phyloP scores from a whole-genome alignment of 2,888 invertebrate genomes.

The Sarcophaga variegata region DNA sequence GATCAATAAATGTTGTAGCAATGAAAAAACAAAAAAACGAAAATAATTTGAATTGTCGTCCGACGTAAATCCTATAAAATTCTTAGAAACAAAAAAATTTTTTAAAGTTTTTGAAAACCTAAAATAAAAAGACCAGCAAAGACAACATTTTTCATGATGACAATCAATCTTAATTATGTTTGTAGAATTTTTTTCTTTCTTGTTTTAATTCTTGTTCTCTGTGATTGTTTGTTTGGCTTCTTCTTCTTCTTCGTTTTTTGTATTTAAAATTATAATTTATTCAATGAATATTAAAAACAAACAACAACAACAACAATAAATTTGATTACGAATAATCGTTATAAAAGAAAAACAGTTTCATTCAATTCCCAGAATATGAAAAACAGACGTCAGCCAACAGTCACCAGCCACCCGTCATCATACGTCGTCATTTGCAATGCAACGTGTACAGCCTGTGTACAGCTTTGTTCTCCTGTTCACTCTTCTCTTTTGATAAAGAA shows the following conservation, averaged over 20 bases:
- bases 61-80: neutral
- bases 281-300: slow-evolving; percentile 29
- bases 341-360: neutral
- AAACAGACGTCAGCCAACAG: neutral
- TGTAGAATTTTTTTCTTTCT: neutral
- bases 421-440: too few relatives aligned
- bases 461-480: too few relatives aligned
- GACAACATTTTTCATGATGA: neutral
- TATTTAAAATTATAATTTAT: slow-evolving; percentile 44
- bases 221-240: too few relatives aligned
- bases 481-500: too few relatives aligned
- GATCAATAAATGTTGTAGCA: neutral
- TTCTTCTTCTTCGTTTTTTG: neutral
- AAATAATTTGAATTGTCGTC: neutral
- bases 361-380: neutral
- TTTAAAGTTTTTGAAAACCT: neutral
- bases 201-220: neutral
- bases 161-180: neutral
- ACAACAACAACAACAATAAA: neutral
- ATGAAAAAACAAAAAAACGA: neutral
- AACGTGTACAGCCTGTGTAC: too few relatives aligned
- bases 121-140: neutral
- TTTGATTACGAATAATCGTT: neutral
- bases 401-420: too few relatives aligned
- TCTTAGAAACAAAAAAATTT: neutral